Percentiles rank a stretch among this genome's conserved stretches.
These are phyloP conservation scores for Labeo rohita DNA, from an alignment of 2,113 vertebrate genomes.

Conservation along the genomic window DNA sequence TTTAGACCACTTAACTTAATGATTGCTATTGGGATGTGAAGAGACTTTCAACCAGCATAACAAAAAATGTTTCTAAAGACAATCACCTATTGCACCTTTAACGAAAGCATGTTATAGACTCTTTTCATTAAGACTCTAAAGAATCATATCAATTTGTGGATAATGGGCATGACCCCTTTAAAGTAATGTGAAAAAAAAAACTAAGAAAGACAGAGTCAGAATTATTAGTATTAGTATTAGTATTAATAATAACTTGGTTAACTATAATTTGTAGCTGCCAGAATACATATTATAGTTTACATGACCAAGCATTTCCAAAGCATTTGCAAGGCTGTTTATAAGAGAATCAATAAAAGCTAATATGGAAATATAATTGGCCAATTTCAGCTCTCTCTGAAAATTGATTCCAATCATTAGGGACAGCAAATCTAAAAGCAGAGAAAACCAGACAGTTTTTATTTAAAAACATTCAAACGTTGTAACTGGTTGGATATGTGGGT, in stretches of 20 bases:
- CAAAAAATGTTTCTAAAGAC: too few species aligned
- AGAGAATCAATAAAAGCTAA: constrained; percentile 20
- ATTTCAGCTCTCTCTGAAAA: neutral
- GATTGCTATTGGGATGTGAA: too few species aligned
- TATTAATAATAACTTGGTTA: neutral
- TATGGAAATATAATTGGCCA: constrained; percentile 1
- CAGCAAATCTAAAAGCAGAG: neutral
- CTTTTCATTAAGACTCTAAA: too few species aligned
- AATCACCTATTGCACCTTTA: too few species aligned
- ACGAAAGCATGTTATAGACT: too few species aligned
- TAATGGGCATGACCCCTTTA: too few species aligned
- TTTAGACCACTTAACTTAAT: too few species aligned
- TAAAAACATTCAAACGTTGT: neutral
- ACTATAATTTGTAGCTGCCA: neutral
- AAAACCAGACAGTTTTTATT: neutral
- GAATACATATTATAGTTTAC: neutral
- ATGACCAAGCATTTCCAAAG: neutral
- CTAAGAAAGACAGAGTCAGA: too few species aligned
- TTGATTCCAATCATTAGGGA: neutral
- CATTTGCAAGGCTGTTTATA: neutral
- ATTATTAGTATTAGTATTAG: too few species aligned
- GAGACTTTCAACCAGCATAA: too few species aligned
- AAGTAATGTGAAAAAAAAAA: too few species aligned
- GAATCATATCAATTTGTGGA: too few species aligned
- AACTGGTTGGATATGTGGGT: neutral